Conservation (phyloP, 2,113 vertebrate species). For the Scomber colias region DNA sequence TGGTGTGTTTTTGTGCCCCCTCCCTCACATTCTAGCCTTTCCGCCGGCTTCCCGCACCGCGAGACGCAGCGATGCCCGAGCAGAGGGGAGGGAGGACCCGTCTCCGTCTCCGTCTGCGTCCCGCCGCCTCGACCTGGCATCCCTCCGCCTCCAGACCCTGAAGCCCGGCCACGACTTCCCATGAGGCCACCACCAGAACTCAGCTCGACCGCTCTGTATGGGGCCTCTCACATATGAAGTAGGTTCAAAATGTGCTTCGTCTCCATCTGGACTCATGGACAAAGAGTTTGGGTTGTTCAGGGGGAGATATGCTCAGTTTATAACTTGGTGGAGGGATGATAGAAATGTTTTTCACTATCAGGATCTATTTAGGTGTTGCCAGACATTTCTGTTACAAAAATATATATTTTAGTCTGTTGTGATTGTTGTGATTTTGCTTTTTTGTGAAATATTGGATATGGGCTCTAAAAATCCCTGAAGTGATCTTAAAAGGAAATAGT, state of each 20-base stretch:
- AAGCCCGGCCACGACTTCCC: slow-evolving; percentile 70
- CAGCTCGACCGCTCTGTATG: slow-evolving; percentile 82
- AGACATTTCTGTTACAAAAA: not conserved
- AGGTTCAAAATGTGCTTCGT: slow-evolving; percentile 27
- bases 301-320: not conserved
- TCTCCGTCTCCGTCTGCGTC: slow-evolving; percentile 29
- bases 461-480: not conserved
- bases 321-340: not conserved
- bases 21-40: slow-evolving; percentile 25
- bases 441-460: too few relatives aligned
- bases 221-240: slow-evolving; percentile 84
- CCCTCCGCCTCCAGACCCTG: slow-evolving; percentile 56
- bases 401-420: too few relatives aligned
- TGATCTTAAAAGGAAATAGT: too few relatives aligned
- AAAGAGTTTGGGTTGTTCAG: not conserved
- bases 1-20: slow-evolving; percentile 37
- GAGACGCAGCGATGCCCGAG: slow-evolving; percentile 76
- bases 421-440: too few relatives aligned
- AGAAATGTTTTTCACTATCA: not conserved
- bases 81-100: slow-evolving; percentile 65
- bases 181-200: slow-evolving; percentile 83
- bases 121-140: slow-evolving; percentile 63
- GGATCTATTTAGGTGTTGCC: too few relatives aligned
- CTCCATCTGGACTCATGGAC: not conserved
- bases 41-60: slow-evolving; percentile 31